Evolutionary conservation across 2,113 vertebrate genomes (phyloP).

Genomic region (Falco punctatus): DNA sequence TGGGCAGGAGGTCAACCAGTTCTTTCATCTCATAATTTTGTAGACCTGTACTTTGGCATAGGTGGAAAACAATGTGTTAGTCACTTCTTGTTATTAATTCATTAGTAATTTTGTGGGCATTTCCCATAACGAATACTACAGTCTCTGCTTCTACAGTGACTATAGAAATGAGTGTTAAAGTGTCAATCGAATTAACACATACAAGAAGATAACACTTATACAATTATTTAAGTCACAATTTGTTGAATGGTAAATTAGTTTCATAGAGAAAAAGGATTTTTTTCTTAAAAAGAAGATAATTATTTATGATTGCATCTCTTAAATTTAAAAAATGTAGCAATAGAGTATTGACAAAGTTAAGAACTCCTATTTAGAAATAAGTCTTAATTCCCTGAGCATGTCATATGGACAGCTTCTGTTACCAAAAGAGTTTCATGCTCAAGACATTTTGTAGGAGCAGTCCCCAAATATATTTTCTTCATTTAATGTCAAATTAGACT

Average conservation of each 20-base stretch:
- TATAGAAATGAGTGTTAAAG: not conserved
- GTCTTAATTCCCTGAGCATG: not conserved
- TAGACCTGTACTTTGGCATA: not conserved
- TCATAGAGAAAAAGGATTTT: not conserved
- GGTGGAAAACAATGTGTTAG: not conserved
- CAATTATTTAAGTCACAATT: not conserved
- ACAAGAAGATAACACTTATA: not conserved
- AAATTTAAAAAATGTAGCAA: not conserved
- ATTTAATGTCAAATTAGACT: not conserved
- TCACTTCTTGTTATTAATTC: not conserved
- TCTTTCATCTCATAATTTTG: not conserved
- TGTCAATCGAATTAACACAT: not conserved
- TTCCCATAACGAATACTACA: not conserved
- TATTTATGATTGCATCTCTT: not conserved
- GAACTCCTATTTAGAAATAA: not conserved
- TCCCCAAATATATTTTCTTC: not conserved
- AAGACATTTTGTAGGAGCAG: not conserved
- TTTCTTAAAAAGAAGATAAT: not conserved
- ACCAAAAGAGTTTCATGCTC: not conserved
- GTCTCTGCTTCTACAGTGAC: not conserved
- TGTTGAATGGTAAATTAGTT: not conserved
- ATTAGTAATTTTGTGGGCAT: not conserved
- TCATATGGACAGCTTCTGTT: slow-evolving; percentile 32
- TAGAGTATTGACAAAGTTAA: not conserved
- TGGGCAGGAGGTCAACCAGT: not conserved